These are phyloP conservation scores for Collichthys lucidus DNA, from an alignment of 2,113 vertebrate genomes.

Conservation along the genomic window DNA sequence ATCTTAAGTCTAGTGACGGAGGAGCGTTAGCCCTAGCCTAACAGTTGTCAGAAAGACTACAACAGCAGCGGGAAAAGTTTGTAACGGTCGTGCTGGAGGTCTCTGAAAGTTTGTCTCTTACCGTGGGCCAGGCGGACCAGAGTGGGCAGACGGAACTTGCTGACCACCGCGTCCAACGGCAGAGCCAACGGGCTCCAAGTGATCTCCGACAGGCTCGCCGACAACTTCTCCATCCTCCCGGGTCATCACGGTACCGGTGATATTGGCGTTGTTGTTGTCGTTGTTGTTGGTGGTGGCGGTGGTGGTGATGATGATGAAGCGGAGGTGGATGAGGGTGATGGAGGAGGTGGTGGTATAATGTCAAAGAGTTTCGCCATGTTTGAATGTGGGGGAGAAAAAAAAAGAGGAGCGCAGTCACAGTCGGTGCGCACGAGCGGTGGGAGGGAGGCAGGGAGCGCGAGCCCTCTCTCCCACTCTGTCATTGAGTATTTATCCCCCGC, in stretches of 20 bases:
- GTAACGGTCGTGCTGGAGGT: too few species aligned
- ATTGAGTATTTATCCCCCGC: conserved; percentile 20
- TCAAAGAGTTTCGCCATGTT: conserved; percentile 80
- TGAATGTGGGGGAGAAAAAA: conserved; percentile 49
- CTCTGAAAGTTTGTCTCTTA: conserved; percentile 67
- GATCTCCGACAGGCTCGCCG: conserved; percentile 90
- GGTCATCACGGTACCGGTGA: conserved; percentile 79
- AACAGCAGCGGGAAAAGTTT: conserved; percentile 24
- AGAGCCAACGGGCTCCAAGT: conserved; percentile 92
- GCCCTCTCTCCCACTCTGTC: conserved; percentile 31
- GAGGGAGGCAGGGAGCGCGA: conserved; percentile 52
- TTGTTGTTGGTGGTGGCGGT: background rate
- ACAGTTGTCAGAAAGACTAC: background rate
- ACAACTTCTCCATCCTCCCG: conserved; percentile 92
- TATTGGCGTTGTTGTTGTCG: conserved; percentile 16
- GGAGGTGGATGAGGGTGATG: conserved; percentile 1
- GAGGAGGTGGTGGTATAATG: conserved; percentile 49
- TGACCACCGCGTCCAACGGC: conserved; percentile 93
- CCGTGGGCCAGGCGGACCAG: conserved; percentile 91
- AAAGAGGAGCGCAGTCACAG: conserved; percentile 52
- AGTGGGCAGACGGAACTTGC: conserved; percentile 92
- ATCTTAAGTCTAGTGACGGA: background rate
- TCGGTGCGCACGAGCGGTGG: conserved; percentile 62
- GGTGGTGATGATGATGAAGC: background rate
- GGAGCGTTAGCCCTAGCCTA: background rate